Evolutionary conservation across 2,113 vertebrate species (phyloP).

Genomic region (Sciurus niger): DNA sequence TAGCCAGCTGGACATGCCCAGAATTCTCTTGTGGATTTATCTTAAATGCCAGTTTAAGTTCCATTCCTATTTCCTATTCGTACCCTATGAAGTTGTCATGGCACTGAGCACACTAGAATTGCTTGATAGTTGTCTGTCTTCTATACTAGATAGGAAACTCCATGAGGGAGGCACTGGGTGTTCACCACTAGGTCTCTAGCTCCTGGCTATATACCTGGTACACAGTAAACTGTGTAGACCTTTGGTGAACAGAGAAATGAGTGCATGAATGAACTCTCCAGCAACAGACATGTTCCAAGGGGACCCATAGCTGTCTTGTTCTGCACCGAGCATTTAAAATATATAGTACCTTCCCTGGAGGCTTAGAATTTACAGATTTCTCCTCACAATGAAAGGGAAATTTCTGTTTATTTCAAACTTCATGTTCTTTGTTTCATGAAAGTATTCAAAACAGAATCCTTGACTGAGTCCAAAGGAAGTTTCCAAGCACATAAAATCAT

Average conservation of each 20-base stretch:
- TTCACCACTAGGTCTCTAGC: background rate
- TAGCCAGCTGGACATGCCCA: background rate
- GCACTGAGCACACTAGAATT: background rate
- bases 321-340: background rate
- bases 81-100: background rate
- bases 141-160: background rate
- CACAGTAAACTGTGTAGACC: background rate
- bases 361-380: background rate
- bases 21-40: background rate
- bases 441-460: slow-evolving; percentile 49
- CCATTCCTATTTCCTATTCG: background rate
- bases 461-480: background rate
- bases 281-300: background rate
- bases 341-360: background rate
- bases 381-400: slow-evolving; percentile 12
- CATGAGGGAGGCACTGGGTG: background rate
- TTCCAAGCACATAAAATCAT: background rate
- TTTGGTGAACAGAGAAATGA: background rate
- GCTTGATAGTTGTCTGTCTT: background rate
- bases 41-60: background rate
- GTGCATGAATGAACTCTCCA: background rate
- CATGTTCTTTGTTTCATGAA: slow-evolving; percentile 47
- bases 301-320: background rate
- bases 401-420: slow-evolving; percentile 41
- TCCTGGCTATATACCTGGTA: background rate